Evolutionary conservation across 2,888 invertebrate species (phyloP).

Genomic region (Drosophila sordidula): DNA sequence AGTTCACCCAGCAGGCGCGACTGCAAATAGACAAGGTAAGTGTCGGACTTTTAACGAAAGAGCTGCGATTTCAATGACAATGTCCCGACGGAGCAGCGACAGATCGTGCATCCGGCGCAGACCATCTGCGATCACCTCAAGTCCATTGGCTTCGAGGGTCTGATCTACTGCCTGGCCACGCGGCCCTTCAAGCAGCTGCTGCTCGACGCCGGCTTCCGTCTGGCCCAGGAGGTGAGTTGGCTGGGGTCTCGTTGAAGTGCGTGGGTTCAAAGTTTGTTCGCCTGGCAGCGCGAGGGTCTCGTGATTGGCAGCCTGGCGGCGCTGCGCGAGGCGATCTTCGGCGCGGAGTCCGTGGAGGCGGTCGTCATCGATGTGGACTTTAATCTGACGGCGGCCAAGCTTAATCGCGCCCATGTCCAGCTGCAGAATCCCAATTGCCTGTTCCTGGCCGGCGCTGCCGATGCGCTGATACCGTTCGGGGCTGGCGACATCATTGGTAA

Average conservation of each 20-base stretch:
- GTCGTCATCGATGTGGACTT: conserved; percentile 86
- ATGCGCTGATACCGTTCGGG: conserved; percentile 81
- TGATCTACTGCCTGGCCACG: conserved; percentile 85
- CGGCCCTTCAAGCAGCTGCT: conserved; percentile 82
- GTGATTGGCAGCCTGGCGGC: conserved; percentile 63
- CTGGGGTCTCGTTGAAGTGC: neutral
- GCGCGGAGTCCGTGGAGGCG: conserved; percentile 84
- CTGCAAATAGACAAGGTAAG: conserved; percentile 77
- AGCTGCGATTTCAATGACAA: neutral
- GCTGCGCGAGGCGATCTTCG: conserved; percentile 75
- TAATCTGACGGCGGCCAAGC: conserved; percentile 85
- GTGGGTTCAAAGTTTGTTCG: neutral
- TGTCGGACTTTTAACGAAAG: neutral
- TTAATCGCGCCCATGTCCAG: conserved; percentile 85
- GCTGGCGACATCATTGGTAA: conserved; percentile 74
- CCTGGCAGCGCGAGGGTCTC: conserved; percentile 38
- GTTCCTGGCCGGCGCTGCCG: conserved; percentile 85
- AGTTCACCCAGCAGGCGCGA: conserved; percentile 66
- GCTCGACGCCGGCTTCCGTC: conserved; percentile 84
- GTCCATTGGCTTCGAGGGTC: conserved; percentile 84
- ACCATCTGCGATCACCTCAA: conserved; percentile 86
- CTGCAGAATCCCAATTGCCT: conserved; percentile 85
- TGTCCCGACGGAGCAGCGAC: conserved; percentile 36
- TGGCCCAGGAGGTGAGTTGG: conserved; percentile 81
- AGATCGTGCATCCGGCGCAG: conserved; percentile 84